Base-by-base conservation (phyloP, 2,888 invertebrate species). In the Phengaris arion region DNA sequence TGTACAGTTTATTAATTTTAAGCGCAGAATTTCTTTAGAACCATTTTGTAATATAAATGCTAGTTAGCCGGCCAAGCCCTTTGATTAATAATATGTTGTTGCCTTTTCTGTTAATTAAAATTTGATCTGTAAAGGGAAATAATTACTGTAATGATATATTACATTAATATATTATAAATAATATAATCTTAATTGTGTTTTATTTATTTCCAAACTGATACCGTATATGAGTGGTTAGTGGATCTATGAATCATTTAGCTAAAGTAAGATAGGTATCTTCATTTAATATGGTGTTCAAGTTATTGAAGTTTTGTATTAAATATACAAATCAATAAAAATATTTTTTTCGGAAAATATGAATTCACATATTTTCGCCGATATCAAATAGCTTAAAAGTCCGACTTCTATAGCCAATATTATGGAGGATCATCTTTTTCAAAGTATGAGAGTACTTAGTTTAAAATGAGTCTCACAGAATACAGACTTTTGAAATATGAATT, bases 101-200 rank as follows among this genome's bases (percentile, higher is more conserved):
- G 68, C 68, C 22, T 75, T 57, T 68, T 69, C 35, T 75, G 55
- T 22, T 69, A 57, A 12, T 35, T 55, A 54, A 46, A 45, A 68
- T 70, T 69, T 35, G 55, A 75, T 69, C 75, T 75, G 75, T 70
- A 69, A 75, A 69, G 57, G 69, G 45, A 68, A 54, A 54, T 70
- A 52, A 70, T 72, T 72, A 72, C 35, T 72, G 72, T 72, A 72
- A 72, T 52, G 54, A 72, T 72, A 72, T 72, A 72, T 72, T 72
- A 72, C 72, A 72, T 72, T 72, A 72, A 72, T 72, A 72, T 72
- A 72, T 72, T 72, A 72, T 72, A 72, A 72, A 72, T 72, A 72
- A 72, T 72, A 72, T 72, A 54, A 72, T 54, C 72, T 22, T 13
- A 54, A 72, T 35, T 35, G 52, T 52, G 22, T 72, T 51, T 70